A percentile compares a stretch with the other conserved stretches of the same genome.
These are phyloP conservation scores for Dioctria linearis DNA, from an alignment of 2,888 invertebrate species.

Conservation along the genomic window DNA sequence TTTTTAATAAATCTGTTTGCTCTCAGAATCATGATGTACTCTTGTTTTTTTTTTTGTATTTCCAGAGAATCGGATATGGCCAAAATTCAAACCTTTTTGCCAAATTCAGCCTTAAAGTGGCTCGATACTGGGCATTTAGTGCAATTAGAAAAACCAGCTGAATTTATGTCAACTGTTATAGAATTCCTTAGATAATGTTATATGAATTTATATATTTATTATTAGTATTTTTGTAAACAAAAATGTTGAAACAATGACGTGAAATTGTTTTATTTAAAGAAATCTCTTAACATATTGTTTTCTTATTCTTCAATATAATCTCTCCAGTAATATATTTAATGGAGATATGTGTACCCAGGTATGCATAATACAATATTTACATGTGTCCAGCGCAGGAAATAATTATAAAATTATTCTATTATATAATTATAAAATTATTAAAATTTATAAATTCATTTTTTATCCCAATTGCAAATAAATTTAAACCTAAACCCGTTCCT, in stretches of 20 bases:
- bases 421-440: too few species aligned
- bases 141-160: conserved; percentile 88
- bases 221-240: too few species aligned
- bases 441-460: too few species aligned
- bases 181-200: conserved; percentile 27
- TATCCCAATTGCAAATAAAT: too few species aligned
- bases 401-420: too few species aligned
- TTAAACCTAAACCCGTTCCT: too few species aligned
- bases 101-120: conserved; percentile 72
- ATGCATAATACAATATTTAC: too few species aligned
- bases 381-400: too few species aligned
- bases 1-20: too few species aligned
- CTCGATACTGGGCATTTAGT: conserved; percentile 92
- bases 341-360: too few species aligned
- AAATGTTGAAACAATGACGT: background rate
- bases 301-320: background rate
- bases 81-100: conserved; percentile 77
- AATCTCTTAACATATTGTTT: background rate
- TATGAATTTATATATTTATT: background rate
- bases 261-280: background rate
- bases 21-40: too few species aligned
- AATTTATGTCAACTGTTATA: conserved; percentile 65
- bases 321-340: background rate
- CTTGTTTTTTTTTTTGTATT: background rate
- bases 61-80: conserved; percentile 73